Percentiles rank a stretch among this genome's conserved stretches.
Conservation (phyloP, 2,113 vertebrate species). For the Grus americana region DNA sequence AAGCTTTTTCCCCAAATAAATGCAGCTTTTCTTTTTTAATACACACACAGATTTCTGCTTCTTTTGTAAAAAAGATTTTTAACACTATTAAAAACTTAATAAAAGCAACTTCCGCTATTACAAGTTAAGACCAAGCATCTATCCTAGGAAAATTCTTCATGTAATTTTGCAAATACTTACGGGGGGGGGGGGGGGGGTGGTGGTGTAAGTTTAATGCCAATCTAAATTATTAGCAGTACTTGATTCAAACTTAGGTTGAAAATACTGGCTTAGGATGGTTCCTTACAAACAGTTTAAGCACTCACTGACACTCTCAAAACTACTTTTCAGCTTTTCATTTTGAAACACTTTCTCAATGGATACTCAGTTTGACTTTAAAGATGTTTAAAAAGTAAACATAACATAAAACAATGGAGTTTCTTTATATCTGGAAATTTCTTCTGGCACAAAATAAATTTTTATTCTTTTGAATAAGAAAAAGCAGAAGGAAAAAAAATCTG, state of each 20-base stretch:
- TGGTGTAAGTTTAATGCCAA: background rate
- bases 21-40: background rate
- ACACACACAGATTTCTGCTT: background rate
- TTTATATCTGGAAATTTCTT: background rate
- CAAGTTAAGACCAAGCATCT: background rate
- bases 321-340: background rate
- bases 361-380: background rate
- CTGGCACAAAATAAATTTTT: background rate
- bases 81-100: background rate
- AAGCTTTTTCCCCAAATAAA: background rate
- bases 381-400: background rate
- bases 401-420: accelerated
- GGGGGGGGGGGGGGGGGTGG: too few relatives aligned
- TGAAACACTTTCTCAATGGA: background rate
- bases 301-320: background rate
- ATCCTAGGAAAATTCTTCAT: background rate
- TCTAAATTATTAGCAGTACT: background rate
- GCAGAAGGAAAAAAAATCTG: background rate
- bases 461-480: background rate
- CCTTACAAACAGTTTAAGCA: background rate
- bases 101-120: background rate
- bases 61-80: background rate
- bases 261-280: background rate
- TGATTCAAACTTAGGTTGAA: background rate
- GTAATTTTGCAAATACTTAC: background rate